These are phyloP conservation scores for Silurus glanis DNA, from an alignment of 2,113 vertebrate species.

Conservation along the genomic window DNA sequence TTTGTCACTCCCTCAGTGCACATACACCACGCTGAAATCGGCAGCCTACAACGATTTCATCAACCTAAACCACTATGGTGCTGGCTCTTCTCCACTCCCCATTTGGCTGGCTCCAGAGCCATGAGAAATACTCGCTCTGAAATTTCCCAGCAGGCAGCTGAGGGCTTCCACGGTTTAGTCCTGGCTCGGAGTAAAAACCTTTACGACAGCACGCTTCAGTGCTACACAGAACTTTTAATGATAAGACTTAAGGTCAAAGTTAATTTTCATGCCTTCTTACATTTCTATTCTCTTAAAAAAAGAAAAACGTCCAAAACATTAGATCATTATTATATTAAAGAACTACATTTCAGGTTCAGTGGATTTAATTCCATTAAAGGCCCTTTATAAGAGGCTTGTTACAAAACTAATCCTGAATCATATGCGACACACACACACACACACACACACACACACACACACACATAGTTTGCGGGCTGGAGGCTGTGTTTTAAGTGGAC, in stretches of 20 bases:
- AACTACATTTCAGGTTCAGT: background rate
- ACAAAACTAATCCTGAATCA: slow-evolving; percentile 8
- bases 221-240: slow-evolving; percentile 24
- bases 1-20: slow-evolving; percentile 32
- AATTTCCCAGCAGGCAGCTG: slow-evolving; percentile 69
- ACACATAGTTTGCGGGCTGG: slow-evolving; percentile 8
- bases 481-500: slow-evolving; percentile 32
- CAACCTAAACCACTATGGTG: slow-evolving; percentile 57
- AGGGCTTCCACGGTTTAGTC: slow-evolving; percentile 67
- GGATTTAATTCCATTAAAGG: background rate
- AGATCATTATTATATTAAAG: background rate
- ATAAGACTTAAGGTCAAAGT: background rate
- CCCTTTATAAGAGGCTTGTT: slow-evolving; percentile 12
- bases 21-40: slow-evolving; percentile 54
- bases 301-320: background rate
- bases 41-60: slow-evolving; percentile 64
- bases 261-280: slow-evolving; percentile 7
- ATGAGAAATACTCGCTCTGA: slow-evolving; percentile 65
- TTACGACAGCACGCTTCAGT: slow-evolving; percentile 29
- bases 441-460: background rate
- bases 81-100: slow-evolving; percentile 52
- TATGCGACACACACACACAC: slow-evolving; percentile 13
- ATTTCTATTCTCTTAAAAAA: background rate
- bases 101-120: slow-evolving; percentile 64
- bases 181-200: slow-evolving; percentile 70